Evolutionary conservation across 2,888 invertebrate species (phyloP).

Genomic region (Paralinhomoeus sp.): DNA sequence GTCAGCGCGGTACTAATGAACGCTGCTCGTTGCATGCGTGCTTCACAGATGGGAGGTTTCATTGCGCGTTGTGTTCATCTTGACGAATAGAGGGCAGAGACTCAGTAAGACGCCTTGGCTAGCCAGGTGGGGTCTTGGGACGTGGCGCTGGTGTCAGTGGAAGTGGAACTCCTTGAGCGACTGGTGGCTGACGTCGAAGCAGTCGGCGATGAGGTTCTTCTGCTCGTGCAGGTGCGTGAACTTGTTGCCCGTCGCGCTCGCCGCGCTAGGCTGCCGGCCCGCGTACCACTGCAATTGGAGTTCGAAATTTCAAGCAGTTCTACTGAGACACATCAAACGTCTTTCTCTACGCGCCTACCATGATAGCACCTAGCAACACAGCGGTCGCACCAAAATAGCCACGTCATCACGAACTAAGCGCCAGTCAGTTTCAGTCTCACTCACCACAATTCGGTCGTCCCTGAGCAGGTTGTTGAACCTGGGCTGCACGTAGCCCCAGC

Average conservation of each 20-base stretch:
- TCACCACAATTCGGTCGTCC: constrained; percentile 6
- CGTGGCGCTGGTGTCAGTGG: no score
- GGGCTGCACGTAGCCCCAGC: constrained; percentile 69
- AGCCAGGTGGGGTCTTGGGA: no score
- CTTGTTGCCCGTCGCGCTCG: constrained; percentile 94
- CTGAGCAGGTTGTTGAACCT: constrained; percentile 41
- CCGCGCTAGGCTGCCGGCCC: constrained; percentile 72
- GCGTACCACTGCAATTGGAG: constrained; percentile 46
- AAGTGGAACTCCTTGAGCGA: background rate
- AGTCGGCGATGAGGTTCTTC: background rate
- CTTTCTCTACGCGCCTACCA: no score
- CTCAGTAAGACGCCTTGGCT: no score
- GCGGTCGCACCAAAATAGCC: background rate
- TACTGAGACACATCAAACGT: no score
- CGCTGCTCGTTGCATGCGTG: no score
- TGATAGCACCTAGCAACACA: background rate
- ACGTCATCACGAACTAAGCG: background rate
- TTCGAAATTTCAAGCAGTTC: background rate
- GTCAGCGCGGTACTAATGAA: no score
- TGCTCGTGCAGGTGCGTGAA: constrained; percentile 22
- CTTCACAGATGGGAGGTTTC: no score
- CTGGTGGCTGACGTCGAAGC: background rate
- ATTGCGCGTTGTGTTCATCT: no score
- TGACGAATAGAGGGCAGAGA: no score
- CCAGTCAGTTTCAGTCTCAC: background rate